Base-by-base conservation (phyloP, 2,113 vertebrate genomes). In the Thalassoma bifasciatum region DNA sequence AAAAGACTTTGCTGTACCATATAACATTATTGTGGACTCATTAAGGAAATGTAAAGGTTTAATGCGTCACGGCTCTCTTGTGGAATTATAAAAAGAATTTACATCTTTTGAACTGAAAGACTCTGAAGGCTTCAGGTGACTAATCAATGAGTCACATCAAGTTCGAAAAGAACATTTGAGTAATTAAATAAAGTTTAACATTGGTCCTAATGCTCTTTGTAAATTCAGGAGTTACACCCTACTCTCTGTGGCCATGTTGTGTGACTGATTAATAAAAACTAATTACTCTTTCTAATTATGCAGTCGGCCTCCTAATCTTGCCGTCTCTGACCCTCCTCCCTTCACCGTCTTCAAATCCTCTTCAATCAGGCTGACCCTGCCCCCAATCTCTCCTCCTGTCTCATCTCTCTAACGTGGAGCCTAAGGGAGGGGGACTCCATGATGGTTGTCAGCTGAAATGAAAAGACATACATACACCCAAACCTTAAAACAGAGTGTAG, bases 221-320 rank as follows among this genome's bases (percentile, higher is more conserved):
- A 67, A 67, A 74, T 60, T 76, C 17, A 62, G 49, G 14, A 58
- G 71, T 73, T 40, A 21, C 66, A 21, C 68, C 56, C 17, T 21
- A 54, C 51, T 49, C 57, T 53, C 16, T 21, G 44, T 51, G 65
- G 34, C n/a, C 47, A 52, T 65, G 66, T 65, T 72, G 57, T 72
- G 76, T 62, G 57, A 73, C 23, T 87, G 69, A 89, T 85, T 73
- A 77, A 81, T 77, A 58, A 44, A 81, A 63, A 58, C 70, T 82
- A 85, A 90, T 90, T 82, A 79, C 47, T 40, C 49, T 13, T 42
- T 54, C 73, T 82, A 76, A 85, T 86, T 85, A 84, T 51, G 9
- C 53, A 68, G 47, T 56, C 77, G 44, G 63, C 47, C 65, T 77
- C 71, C 82, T 67, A 52, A n/a, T 82, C 69, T 66, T 47, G 14